Conservation (phyloP, 2,113 vertebrate genomes). For the cattle (Bos taurus) region ARS-UCD2.0 NC_037342.1:7904001-7904500, state of each 20-base stretch:
- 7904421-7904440: background rate
- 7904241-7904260: background rate
- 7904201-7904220: background rate
- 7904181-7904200: background rate
- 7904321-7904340: background rate
- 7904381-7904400: background rate
- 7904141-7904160: background rate
- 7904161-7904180: background rate
- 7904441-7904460: background rate
- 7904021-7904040: background rate
- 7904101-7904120: background rate
- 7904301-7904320: background rate
- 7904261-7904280: background rate
- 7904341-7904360: background rate
- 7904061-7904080: background rate
- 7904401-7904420: background rate
- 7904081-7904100: background rate
- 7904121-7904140: background rate
- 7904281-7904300: background rate
- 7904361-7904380: background rate
- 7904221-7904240: background rate
- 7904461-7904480: background rate
- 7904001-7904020: background rate
- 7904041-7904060: background rate
- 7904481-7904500: background rate